Conservation (phyloP, 2,797 vertebrate genomes). For the Nyctibius grandis region DNA sequence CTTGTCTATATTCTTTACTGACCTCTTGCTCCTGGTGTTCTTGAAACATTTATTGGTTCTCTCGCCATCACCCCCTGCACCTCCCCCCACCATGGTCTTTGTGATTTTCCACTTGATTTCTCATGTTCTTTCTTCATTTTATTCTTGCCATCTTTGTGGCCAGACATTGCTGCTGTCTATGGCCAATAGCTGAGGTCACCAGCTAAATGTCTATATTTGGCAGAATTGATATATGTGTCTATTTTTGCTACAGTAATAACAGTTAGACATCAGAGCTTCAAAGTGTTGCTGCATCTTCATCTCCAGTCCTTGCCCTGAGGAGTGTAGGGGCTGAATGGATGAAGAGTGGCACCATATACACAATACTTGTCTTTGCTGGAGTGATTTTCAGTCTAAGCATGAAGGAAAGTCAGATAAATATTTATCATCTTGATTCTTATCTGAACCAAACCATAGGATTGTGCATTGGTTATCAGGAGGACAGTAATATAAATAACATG, state of each 20-base stretch:
- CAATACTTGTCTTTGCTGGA: neutral
- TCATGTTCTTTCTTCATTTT: neutral
- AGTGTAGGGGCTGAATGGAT: neutral
- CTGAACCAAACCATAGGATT: neutral
- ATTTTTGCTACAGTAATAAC: neutral
- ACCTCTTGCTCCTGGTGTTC: neutral
- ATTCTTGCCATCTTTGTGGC: neutral
- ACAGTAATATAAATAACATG: neutral
- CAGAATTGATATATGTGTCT: neutral
- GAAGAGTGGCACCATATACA: neutral
- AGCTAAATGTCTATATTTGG: neutral
- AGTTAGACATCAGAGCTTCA: neutral
- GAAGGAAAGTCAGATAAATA: neutral
- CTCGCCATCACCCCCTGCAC: neutral
- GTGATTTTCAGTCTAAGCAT: neutral
- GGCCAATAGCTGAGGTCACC: neutral
- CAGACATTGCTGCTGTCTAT: neutral
- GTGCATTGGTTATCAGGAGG: neutral
- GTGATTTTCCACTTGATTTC: neutral
- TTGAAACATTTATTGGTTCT: conserved; percentile 8
- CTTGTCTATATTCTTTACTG: neutral
- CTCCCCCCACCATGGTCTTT: neutral
- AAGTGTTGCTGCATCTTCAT: neutral
- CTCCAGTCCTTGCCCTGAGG: neutral
- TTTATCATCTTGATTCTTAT: neutral